Base-by-base conservation (phyloP, 2,888 invertebrate genomes). In the Hoplodrina blanda region DNA sequence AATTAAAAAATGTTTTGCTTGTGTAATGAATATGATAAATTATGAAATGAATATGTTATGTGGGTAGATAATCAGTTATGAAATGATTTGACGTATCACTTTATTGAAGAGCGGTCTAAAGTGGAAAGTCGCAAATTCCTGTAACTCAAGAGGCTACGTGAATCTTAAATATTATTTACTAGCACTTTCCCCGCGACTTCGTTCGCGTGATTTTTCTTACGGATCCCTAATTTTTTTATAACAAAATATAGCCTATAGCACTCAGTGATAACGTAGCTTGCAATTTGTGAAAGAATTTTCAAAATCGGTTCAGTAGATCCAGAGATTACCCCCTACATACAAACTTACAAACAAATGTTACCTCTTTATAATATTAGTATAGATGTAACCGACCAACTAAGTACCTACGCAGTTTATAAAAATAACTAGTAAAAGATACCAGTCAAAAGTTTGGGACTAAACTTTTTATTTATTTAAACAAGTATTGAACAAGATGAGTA, bases 101-200 rank as follows among this genome's bases (percentile, higher is more conserved):
- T 62, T 41, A 33, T 57, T 79, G 41, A 37, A 53, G 33, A 33
- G 44, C 33, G 15, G 7, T 54, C 15, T 59, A 13, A 57, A 79
- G 44, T 59, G 25, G 73, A 49, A 20, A 33, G 25, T 25, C 44
- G 46, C 17, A 15, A 15, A 17, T 46, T 46, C 46, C 17, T 46
- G 46, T 46, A 17, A 4, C 46, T 54, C 52, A 54, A 55, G 69
- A 53, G 65, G 11, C 15, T 13, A 17, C 20, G 10, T 37, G 6
- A 70, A 77, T 49, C 30, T 49, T 30, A 41, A n/a, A 11, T 44
- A 49, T n/a, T 15, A 41, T 49, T 55, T 68, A 76, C n/a, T n/a
- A n/a, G n/a, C n/a, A n/a, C n/a, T n/a, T n/a, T n/a, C n/a, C n/a
- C n/a, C n/a, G n/a, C n/a, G n/a, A n/a, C n/a, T n/a, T n/a, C n/a